phyloP scores from a whole-genome alignment of 2,888 invertebrate species.

The Thereva unica region DNA sequence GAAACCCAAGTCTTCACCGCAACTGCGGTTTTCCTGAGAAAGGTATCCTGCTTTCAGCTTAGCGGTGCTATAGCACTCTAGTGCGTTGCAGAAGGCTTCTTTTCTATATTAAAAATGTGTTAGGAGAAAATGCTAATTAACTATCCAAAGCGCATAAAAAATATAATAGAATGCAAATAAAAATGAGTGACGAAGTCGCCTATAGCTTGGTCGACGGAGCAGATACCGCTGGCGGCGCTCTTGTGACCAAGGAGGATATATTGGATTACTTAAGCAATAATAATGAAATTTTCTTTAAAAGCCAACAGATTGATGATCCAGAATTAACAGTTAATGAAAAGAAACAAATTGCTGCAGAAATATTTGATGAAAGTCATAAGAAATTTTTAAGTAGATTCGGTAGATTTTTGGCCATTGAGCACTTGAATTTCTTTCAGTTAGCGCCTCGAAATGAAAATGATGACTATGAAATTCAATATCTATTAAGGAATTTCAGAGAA shows the following conservation, averaged over 20 bases:
- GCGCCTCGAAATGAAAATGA: conserved; percentile 64
- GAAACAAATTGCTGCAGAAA: conserved; percentile 66
- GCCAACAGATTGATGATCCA: conserved; percentile 78
- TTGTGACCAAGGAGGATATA: conserved; percentile 43
- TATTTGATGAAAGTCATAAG: conserved; percentile 68
- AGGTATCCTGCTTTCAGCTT: no score
- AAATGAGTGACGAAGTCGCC: background rate
- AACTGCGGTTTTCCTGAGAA: no score
- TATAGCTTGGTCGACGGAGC: no score
- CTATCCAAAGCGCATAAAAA: no score
- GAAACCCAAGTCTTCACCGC: no score
- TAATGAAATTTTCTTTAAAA: conserved; percentile 68
- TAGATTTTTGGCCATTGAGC: conserved; percentile 67
- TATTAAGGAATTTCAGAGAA: conserved; percentile 66
- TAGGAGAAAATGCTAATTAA: no score
- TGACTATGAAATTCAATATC: conserved; percentile 65
- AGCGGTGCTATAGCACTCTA: no score
- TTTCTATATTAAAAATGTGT: no score
- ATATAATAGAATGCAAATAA: background rate
- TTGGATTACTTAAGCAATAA: conserved; percentile 51
- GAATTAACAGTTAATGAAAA: conserved; percentile 75
- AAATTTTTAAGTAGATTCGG: conserved; percentile 80
- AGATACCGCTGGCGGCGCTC: conserved; percentile 23
- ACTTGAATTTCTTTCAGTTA: conserved; percentile 58
- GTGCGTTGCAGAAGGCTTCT: no score